phyloP scores from a whole-genome alignment of 2,797 vertebrate genomes.

The Pseudomugil tenellus region DNA sequence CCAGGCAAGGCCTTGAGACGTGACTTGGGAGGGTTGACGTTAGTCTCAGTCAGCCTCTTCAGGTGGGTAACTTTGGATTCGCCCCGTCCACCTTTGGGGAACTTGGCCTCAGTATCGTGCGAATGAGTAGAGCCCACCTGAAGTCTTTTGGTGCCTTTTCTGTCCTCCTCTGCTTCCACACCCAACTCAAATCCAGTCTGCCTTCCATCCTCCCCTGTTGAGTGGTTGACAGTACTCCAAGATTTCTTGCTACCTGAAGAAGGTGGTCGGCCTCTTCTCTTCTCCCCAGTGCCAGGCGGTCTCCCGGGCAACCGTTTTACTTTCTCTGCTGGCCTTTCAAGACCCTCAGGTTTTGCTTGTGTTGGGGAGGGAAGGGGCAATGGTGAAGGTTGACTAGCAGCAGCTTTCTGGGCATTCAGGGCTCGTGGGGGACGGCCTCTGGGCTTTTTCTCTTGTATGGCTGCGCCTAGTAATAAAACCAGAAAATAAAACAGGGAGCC shows the following conservation, averaged over 20 bases:
- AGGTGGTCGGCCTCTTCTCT: constrained; percentile 93
- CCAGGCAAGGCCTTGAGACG: constrained; percentile 91
- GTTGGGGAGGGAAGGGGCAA: constrained; percentile 81
- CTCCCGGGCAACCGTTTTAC: constrained; percentile 91
- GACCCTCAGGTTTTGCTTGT: constrained; percentile 84
- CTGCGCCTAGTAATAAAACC: constrained; percentile 73
- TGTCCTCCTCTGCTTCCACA: constrained; percentile 84
- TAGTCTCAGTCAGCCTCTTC: constrained; percentile 91
- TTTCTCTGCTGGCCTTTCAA: constrained; percentile 85
- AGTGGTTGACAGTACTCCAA: constrained; percentile 74
- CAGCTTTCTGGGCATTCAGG: constrained; percentile 85
- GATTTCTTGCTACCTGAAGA: constrained; percentile 76
- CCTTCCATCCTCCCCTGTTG: constrained; percentile 81
- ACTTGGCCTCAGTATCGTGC: constrained; percentile 76
- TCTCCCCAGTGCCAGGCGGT: constrained; percentile 88
- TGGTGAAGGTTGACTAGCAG: constrained; percentile 80
- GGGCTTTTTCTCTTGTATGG: constrained; percentile 90
- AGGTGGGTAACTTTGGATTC: constrained; percentile 88
- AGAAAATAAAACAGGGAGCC: constrained; percentile 36
- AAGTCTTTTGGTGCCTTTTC: constrained; percentile 87
- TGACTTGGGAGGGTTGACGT: constrained; percentile 92
- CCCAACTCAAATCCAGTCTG: constrained; percentile 77
- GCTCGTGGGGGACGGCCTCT: constrained; percentile 94
- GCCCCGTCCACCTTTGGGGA: constrained; percentile 72
- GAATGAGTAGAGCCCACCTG: constrained; percentile 87